Percentiles rank a stretch among this genome's conserved stretches.
phyloP scores from a whole-genome alignment of 1,140 invertebrate species.

The Aphis craccivora region DNA sequence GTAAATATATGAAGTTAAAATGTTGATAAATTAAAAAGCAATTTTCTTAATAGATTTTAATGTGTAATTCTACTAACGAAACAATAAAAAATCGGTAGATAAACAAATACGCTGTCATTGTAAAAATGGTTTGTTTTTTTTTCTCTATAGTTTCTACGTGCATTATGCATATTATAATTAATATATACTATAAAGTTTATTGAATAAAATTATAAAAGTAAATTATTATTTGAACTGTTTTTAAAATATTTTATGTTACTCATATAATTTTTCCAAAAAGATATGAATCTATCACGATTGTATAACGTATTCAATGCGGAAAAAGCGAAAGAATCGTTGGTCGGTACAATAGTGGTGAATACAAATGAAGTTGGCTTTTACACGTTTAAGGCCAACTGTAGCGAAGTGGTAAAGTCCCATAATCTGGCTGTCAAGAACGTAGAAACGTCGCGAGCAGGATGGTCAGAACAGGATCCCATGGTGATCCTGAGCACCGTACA shows the following conservation, averaged over 20 bases:
- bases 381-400: background rate
- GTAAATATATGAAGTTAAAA: too few species aligned
- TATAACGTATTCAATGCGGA: background rate
- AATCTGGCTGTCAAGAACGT: background rate
- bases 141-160: background rate
- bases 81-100: background rate
- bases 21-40: too few species aligned
- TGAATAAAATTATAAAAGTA: background rate
- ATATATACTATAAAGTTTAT: too few species aligned
- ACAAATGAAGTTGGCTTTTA: background rate
- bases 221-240: background rate
- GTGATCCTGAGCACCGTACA: slow-evolving; percentile 79
- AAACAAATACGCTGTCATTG: background rate
- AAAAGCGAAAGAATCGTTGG: background rate
- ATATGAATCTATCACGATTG: background rate
- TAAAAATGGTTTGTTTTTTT: background rate
- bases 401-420: background rate
- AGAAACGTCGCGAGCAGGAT: slow-evolving; percentile 79
- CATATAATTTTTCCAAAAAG: too few species aligned
- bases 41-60: too few species aligned
- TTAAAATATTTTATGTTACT: background rate
- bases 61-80: background rate
- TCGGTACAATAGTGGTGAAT: background rate
- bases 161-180: background rate
- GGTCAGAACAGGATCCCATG: slow-evolving; percentile 93